Conservation (phyloP, 1,140 invertebrate species). For the Eueides isabella region DNA sequence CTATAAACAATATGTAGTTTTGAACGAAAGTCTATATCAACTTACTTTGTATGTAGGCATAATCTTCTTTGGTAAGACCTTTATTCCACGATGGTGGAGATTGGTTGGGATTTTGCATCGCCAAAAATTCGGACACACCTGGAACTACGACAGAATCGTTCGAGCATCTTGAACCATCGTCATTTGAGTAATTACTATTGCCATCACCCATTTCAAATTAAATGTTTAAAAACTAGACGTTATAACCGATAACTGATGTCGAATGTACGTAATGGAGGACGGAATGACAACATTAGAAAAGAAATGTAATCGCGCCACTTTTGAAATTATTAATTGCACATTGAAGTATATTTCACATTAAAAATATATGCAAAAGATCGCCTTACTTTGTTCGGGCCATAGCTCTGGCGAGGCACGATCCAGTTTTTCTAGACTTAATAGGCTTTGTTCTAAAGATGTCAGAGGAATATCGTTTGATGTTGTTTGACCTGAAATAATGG, state of each 20-base stretch:
- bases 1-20: not conserved
- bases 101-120: constrained; percentile 75
- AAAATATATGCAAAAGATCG: constrained; percentile 17
- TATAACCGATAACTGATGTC: constrained; percentile 64
- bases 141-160: constrained; percentile 85
- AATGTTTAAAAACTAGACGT: constrained; percentile 67
- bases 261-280: constrained; percentile 48
- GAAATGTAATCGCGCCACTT: constrained; percentile 66
- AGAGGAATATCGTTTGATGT: constrained; percentile 80
- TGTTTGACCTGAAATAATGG: constrained; percentile 66
- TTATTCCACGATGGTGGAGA: constrained; percentile 83
- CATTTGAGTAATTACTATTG: constrained; percentile 53
- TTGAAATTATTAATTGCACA: constrained; percentile 54
- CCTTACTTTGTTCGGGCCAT: constrained; percentile 96
- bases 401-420: constrained; percentile 95
- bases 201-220: constrained; percentile 65
- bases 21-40: constrained; percentile 36
- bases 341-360: constrained; percentile 3
- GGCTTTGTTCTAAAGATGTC: constrained; percentile 85
- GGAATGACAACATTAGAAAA: constrained; percentile 72
- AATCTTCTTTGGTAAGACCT: constrained; percentile 85
- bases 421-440: constrained; percentile 93
- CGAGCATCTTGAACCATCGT: constrained; percentile 59
- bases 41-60: constrained; percentile 88
- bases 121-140: constrained; percentile 88